A percentile compares a stretch with the other conserved stretches of the same genome.
Evolutionary conservation across 1,140 invertebrate genomes (phyloP).

Genomic region (Nymphalis io): DNA sequence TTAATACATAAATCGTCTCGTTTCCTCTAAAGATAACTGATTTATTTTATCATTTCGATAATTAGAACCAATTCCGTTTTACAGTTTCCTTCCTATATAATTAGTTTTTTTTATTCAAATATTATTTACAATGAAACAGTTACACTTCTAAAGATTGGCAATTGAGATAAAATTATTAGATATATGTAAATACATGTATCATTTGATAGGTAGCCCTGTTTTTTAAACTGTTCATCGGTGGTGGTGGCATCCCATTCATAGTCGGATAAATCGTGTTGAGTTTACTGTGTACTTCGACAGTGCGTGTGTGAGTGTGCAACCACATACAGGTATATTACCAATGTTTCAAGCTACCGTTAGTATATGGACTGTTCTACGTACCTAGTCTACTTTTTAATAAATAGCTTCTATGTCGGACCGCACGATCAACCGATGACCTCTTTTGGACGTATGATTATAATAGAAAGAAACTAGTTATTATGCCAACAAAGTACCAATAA

Average conservation of each 20-base stretch:
- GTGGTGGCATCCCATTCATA: constrained; percentile 70
- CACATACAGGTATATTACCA: constrained; percentile 27
- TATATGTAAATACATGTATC: constrained; percentile 5
- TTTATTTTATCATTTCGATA: constrained; percentile 26
- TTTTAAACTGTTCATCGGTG: constrained; percentile 46
- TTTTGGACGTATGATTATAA: constrained; percentile 57
- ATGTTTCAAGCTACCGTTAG: constrained; percentile 44
- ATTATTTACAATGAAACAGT: constrained; percentile 3
- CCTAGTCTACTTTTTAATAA: constrained; percentile 46
- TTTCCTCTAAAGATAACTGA: constrained; percentile 32
- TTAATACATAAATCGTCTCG: constrained; percentile 37
- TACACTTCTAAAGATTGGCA: neutral
- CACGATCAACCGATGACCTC: constrained; percentile 58
- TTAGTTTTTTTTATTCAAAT: neutral
- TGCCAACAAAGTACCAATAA: constrained; percentile 38
- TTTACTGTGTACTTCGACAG: constrained; percentile 21
- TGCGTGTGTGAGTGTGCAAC: constrained; percentile 38
- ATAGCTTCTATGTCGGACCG: constrained; percentile 48
- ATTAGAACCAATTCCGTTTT: constrained; percentile 24
- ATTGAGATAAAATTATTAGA: constrained; percentile 20
- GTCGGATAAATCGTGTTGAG: constrained; percentile 40
- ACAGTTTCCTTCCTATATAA: constrained; percentile 23
- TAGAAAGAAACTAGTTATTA: constrained; percentile 49
- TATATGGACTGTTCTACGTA: constrained; percentile 38
- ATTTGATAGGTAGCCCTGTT: constrained; percentile 53